Evolutionary conservation across 2,797 vertebrate genomes (phyloP), one percentile per base, ranked within the genome.

Genomic region (Sparidentex hasta): DNA sequence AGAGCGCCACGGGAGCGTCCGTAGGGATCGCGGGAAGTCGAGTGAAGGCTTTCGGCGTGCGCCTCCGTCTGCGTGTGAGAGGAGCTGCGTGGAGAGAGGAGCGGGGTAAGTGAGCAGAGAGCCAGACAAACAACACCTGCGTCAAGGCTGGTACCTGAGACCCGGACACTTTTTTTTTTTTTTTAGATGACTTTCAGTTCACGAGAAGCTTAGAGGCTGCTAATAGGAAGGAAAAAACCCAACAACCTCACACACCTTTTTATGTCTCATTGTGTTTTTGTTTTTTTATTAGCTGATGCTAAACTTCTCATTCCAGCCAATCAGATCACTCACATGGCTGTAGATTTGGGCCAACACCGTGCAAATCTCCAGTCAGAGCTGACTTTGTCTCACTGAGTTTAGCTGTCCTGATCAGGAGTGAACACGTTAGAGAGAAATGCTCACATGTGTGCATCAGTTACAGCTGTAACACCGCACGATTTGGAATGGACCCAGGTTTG

Each of bases 401-500:
- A 11, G 27, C 20, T 58, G 54, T 55, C 64, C 16, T 61, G 16
- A 66, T 51, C 21, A 70, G 52, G 21, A 43, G 18, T 56, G 54
- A 65, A 25, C 46, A 25, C 4, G 38, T 16, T 47, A 38, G 51
- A 27, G 51, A 55, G 2, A 68, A 21, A 11, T 33, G n/a, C 11
- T 38, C 27, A 18, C 50, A 56, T 76, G 52, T 69, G 21, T 54
- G 7, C 61, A 43, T 62, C 44, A 63, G 27, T 33, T 61, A 63
- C 54, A 76, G 44, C 71, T 74, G 29, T 69, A 41, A 61, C 29
- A 48, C 69, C 78, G 83, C 83, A 91, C 89, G 86, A 82, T 79
- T 84, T 90, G 88, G 84, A 89, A 92, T 93, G 91, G 93, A 93
- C 86, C 84, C 13, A 86, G 71, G 82, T 87, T 59, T 90, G 86